Evolutionary conservation across 2,888 invertebrate species (phyloP).

Genomic region (Netelia virgata): DNA sequence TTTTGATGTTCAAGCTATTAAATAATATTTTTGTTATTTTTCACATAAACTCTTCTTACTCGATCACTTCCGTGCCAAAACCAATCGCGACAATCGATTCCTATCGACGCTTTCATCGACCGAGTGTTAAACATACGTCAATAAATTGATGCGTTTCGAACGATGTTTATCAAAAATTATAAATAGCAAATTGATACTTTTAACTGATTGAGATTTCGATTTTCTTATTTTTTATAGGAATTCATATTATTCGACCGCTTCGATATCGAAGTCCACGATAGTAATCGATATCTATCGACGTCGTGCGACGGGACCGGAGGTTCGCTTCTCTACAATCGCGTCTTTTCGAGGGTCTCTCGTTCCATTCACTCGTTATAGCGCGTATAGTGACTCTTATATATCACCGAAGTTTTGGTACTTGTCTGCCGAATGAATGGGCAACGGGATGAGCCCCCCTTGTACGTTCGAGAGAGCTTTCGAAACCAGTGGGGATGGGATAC

Average conservation of each 20-base stretch:
- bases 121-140: too few relatives aligned
- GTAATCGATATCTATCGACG: background rate
- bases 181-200: too few relatives aligned
- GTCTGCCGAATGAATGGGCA: constrained; percentile 46
- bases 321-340: constrained; percentile 1
- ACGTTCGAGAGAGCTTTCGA: constrained; percentile 47
- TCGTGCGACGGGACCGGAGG: background rate
- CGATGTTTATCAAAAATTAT: too few relatives aligned
- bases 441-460: constrained; percentile 52
- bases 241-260: background rate
- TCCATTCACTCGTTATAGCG: background rate
- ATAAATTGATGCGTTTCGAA: too few relatives aligned
- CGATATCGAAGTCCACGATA: background rate
- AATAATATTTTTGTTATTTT: too few relatives aligned
- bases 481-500: constrained; percentile 25
- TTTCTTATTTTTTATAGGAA: too few relatives aligned
- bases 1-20: too few relatives aligned
- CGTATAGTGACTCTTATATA: background rate
- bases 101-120: too few relatives aligned
- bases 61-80: too few relatives aligned
- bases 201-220: too few relatives aligned
- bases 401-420: constrained; percentile 28
- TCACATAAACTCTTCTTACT: too few relatives aligned
- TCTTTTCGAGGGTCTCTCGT: constrained; percentile 12
- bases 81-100: too few relatives aligned